These are phyloP conservation scores for Littorina saxatilis DNA, from an alignment of 1,140 invertebrate genomes.

Conservation along the genomic window DNA sequence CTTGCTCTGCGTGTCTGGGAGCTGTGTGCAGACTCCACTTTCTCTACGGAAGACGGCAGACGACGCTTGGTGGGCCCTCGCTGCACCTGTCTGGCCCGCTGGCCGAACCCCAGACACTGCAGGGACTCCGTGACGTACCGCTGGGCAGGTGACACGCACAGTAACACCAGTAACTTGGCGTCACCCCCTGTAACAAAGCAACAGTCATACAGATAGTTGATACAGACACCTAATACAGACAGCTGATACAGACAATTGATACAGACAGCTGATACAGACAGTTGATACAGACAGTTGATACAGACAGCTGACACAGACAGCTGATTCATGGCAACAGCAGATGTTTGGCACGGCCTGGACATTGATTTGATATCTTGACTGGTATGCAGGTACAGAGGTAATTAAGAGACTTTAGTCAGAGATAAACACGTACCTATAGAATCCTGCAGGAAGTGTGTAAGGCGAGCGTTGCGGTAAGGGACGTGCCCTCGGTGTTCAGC, in stretches of 20 bases:
- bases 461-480: slow-evolving; percentile 93
- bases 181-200: slow-evolving; percentile 70
- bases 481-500: slow-evolving; percentile 81
- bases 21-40: slow-evolving; percentile 44
- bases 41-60: slow-evolving; percentile 67
- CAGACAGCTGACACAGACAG: too few species aligned
- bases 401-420: too few species aligned
- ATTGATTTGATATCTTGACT: too few species aligned
- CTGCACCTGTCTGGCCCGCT: slow-evolving; percentile 69
- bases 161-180: slow-evolving; percentile 69
- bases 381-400: too few species aligned
- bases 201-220: too few species aligned
- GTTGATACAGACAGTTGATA: too few species aligned
- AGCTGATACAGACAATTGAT: too few species aligned
- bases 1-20: not conserved
- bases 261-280: too few species aligned
- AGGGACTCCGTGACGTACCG: slow-evolving; percentile 70
- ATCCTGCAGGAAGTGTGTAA: slow-evolving; percentile 92
- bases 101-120: slow-evolving; percentile 72
- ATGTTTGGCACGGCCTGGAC: too few species aligned
- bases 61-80: slow-evolving; percentile 68
- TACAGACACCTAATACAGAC: too few species aligned
- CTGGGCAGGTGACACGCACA: slow-evolving; percentile 70
- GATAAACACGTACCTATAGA: slow-evolving; percentile 81
- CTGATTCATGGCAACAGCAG: too few species aligned